These are phyloP conservation scores for Isichthys henryi DNA, from an alignment of 2,113 vertebrate species.

Conservation along the genomic window DNA sequence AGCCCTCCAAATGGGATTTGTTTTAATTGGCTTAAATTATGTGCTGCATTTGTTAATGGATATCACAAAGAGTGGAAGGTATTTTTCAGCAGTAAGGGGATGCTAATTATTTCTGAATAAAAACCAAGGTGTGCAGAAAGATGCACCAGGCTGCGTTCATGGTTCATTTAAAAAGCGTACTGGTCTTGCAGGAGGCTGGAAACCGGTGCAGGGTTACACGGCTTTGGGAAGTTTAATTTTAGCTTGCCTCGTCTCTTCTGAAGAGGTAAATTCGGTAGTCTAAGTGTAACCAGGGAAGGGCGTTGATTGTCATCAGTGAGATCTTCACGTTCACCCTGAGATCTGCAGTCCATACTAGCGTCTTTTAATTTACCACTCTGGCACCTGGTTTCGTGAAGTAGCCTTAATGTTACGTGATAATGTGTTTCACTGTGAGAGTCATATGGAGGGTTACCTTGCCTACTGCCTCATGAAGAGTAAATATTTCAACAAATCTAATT, in stretches of 20 bases:
- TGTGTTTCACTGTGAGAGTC: neutral
- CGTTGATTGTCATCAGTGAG: neutral
- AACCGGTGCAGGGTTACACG: neutral
- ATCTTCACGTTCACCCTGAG: neutral
- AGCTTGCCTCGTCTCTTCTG: neutral
- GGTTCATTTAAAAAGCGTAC: neutral
- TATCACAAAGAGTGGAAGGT: neutral
- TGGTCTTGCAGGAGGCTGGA: neutral
- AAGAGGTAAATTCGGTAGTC: neutral
- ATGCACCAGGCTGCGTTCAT: neutral
- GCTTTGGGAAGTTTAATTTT: neutral
- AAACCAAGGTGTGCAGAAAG: neutral
- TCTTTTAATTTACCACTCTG: neutral
- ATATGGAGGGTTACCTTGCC: neutral
- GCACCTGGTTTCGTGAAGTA: neutral
- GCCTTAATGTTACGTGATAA: neutral
- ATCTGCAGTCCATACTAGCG: neutral
- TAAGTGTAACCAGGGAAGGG: neutral
- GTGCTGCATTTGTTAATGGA: neutral
- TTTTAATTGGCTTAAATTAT: neutral
- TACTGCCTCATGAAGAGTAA: neutral
- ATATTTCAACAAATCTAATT: neutral
- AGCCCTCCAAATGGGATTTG: neutral
- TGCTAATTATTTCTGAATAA: neutral
- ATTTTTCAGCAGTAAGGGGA: neutral